Conservation (phyloP, 2,113 vertebrate species). For the Myanophis thanlyinensis region DNA sequence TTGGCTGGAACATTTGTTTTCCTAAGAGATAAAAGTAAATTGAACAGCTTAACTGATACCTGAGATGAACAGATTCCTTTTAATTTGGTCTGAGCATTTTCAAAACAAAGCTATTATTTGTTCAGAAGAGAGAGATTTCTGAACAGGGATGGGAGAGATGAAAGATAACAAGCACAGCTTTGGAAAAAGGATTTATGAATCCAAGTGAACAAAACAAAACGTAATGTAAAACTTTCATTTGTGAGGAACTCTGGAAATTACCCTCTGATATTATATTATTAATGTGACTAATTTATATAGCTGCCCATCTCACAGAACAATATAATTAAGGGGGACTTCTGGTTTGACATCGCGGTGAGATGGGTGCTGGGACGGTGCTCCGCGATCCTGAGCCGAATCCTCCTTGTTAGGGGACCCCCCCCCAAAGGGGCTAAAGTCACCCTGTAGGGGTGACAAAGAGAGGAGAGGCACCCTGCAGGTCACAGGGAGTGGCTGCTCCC, state of each 20-base stretch:
- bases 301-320: not conserved
- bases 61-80: constrained; percentile 49
- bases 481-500: too few species aligned
- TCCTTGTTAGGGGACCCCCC: too few species aligned
- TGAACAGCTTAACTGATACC: constrained; percentile 30
- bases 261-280: not conserved
- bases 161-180: constrained; percentile 7
- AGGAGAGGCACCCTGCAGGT: too few species aligned
- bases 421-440: too few species aligned
- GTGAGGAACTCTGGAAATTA: not conserved
- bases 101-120: constrained; percentile 46
- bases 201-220: not conserved
- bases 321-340: not conserved
- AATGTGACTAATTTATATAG: too few species aligned
- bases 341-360: too few species aligned
- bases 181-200: not conserved
- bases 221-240: not conserved
- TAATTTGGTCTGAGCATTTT: constrained; percentile 41
- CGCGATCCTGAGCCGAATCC: too few species aligned
- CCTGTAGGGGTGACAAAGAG: too few species aligned
- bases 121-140: constrained; percentile 27
- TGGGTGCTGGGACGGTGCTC: too few species aligned
- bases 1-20: constrained; percentile 57
- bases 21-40: constrained; percentile 48
- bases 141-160: constrained; percentile 15